A percentile compares a stretch with the other conserved stretches of the same genome.
phyloP scores from a whole-genome alignment of 2,113 vertebrate genomes.

The Ailuropoda melanoleuca region DNA sequence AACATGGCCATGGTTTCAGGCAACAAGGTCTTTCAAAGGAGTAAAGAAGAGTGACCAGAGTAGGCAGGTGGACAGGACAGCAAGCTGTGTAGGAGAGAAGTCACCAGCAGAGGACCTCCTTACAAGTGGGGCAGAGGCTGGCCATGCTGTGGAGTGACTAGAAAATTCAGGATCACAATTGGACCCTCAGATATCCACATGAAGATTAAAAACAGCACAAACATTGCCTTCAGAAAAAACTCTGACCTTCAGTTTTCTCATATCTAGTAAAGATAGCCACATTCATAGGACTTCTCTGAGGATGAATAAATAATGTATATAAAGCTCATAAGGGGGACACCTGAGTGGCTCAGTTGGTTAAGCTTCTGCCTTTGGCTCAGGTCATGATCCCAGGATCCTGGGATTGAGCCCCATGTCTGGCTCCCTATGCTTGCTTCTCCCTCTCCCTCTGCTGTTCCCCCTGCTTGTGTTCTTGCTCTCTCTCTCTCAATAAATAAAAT shows the following conservation, averaged over 20 bases:
- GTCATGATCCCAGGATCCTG: too few relatives aligned
- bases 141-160: not conserved
- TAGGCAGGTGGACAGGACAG: not conserved
- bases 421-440: too few relatives aligned
- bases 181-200: not conserved
- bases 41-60: not conserved
- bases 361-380: too few relatives aligned
- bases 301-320: not conserved
- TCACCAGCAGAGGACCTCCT: not conserved
- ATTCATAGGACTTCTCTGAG: not conserved
- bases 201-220: not conserved
- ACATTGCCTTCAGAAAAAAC: not conserved
- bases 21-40: not conserved
- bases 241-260: not conserved
- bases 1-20: not conserved
- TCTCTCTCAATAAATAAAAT: too few relatives aligned
- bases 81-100: not conserved
- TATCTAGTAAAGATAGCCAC: not conserved
- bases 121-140: not conserved
- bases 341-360: too few relatives aligned
- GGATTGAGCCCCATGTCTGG: too few relatives aligned
- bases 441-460: too few relatives aligned
- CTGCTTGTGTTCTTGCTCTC: too few relatives aligned
- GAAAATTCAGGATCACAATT: not conserved
- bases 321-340: not conserved